Base-by-base conservation (phyloP, 2,113 vertebrate species). In the Syngnathus scovelli region DNA sequence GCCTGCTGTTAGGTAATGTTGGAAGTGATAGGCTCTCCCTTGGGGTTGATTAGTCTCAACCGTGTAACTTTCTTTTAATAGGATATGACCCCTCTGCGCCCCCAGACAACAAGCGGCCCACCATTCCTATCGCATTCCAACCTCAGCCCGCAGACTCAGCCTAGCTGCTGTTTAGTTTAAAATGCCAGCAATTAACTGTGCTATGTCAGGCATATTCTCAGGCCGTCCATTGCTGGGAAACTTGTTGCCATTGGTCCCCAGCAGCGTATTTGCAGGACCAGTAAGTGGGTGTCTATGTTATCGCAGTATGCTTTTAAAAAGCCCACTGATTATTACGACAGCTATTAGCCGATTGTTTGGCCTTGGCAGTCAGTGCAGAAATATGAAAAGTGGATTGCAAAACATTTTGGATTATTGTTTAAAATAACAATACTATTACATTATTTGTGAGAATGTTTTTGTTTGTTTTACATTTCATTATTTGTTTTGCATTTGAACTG, bases 121-220 rank as follows among this genome's bases (percentile, higher is more conserved):
- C 67, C 61, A 69, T 80, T 84, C 75, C 69, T 76, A 66, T 67
- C 79, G 71, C 75, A 80, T 76, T 70, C 74, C 78, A 71, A 64
- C 51, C 44, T 70, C 48, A 46, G 67, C 61, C 55, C 72, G 75
- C 74, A 41, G 19, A 43, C 72, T 62, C 70, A 52, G 59, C 75
- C 66, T 62, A 54, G 75, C 83, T 78, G 75, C 75, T 86, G 80
- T 89, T 89, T 87, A 80, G 85, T 86, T 90, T 90, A 81, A 88
- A 85, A 82, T 74, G 79, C 68, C 70, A 72, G 80, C 82, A 84
- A 87, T 90, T 89, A 89, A 87, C 78, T 70, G 80, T 86, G 89
- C 85, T 87, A 84, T 85, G 86, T 85, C 83, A 84, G 85, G 80
- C 81, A 67, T 82, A 82, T 87, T 87, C 77, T 78, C 81, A 75